A percentile compares a stretch with the other conserved stretches of the same genome.
Conservation (phyloP, 2,113 vertebrate species). For the Noturus placidus region DNA sequence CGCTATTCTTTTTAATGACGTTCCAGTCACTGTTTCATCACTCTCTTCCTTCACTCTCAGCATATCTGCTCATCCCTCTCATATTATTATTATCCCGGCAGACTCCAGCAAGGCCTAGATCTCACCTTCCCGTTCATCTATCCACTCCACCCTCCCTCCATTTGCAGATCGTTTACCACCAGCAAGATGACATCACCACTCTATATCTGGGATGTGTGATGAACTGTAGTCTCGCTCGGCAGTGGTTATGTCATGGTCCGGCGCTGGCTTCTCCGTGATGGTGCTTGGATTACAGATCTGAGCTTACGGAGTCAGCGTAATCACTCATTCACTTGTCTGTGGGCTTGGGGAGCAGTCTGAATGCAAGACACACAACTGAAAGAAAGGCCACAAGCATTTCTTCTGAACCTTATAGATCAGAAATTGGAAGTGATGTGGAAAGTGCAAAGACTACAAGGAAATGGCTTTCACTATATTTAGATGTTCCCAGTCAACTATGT, state of each 20-base stretch:
- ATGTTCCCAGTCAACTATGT: not conserved
- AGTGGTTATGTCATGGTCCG: conserved; percentile 71
- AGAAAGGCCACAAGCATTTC: not conserved
- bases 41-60: conserved; percentile 10
- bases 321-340: conserved; percentile 50
- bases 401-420: not conserved
- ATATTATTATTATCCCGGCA: conserved; percentile 39
- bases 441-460: conserved; percentile 20
- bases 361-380: conserved; percentile 22
- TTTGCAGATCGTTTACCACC: conserved; percentile 67
- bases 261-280: conserved; percentile 35
- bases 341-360: conserved; percentile 21
- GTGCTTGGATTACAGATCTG: conserved; percentile 49
- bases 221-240: conserved; percentile 57
- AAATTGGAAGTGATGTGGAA: not conserved
- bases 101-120: conserved; percentile 36
- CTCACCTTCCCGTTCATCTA: conserved; percentile 46
- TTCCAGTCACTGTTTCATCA: conserved; percentile 15
- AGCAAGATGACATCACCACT: conserved; percentile 72
- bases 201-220: conserved; percentile 73
- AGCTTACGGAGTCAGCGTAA: conserved; percentile 37
- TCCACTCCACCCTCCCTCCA: conserved; percentile 33
- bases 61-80: conserved; percentile 27
- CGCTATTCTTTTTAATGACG: too few relatives aligned
- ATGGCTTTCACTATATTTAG: conserved; percentile 7